Evolutionary conservation across 92 coral and sea anemone genomes (phyloP).

Genomic region (Meandrina meandrites): DNA sequence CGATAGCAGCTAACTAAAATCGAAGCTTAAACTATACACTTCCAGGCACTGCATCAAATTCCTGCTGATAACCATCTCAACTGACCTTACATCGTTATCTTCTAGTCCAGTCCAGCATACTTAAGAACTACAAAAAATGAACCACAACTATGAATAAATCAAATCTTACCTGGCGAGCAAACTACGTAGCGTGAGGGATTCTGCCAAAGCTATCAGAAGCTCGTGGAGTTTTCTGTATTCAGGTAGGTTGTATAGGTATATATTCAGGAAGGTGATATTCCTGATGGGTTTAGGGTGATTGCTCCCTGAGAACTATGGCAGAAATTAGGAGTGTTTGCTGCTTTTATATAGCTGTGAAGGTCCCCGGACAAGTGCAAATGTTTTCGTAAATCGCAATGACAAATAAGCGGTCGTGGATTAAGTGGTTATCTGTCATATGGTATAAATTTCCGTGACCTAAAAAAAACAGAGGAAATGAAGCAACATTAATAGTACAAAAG

Average conservation of each 20-base stretch:
- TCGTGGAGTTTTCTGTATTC: not conserved
- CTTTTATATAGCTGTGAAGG: not conserved
- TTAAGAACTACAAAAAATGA: not conserved
- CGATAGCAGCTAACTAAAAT: not conserved
- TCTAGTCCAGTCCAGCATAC: not conserved
- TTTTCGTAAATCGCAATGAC: not conserved
- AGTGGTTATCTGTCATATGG: not conserved
- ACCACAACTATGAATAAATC: not conserved
- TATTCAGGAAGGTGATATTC: not conserved
- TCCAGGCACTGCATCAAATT: no score
- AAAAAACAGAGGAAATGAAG: constrained; percentile 28
- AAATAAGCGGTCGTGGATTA: not conserved
- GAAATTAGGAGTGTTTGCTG: not conserved
- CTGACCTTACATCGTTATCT: not conserved
- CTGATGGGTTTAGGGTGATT: not conserved
- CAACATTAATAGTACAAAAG: not conserved
- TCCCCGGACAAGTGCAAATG: constrained; percentile 27
- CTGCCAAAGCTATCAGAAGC: not conserved
- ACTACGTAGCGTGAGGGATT: not conserved
- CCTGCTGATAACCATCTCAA: not conserved
- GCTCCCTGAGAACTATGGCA: not conserved
- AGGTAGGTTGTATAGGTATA: no score
- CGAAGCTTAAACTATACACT: not conserved
- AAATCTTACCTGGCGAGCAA: not conserved
- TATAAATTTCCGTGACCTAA: not conserved